Evolutionary conservation across 2,797 vertebrate genomes (phyloP), one percentile per base, ranked within the genome.

Genomic region (Loriculus beryllinus): DNA sequence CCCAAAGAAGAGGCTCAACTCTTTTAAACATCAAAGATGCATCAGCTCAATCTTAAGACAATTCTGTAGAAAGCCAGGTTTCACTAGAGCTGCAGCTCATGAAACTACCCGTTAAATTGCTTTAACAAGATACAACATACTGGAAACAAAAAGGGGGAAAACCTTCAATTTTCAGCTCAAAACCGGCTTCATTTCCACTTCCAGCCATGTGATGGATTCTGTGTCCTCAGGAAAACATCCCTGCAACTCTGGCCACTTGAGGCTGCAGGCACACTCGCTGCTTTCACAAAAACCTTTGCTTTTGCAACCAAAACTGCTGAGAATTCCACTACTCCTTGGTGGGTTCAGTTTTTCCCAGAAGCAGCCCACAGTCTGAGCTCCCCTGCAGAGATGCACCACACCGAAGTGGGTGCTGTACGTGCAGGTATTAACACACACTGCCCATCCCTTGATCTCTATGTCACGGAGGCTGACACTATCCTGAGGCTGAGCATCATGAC

Each of bases 381-480:
- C 8, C 19, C n/a, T 19, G 3, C 52, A 14, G 10, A 35, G 8
- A 57, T 16, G 54, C 54, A 35, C n/a, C 54, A 11, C 54, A 35
- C n/a, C 59, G 16, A 11, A 35, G 9, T 1, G 8, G 35, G 45
- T 12, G 20, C 37, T 14, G 3, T 2, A 7, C 10, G 2, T 1
- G 1, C 21, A 25, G 21, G 7, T 17, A 1, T 12, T 2, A 54
- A 7, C 1, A 28, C 3, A 10, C 8, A 5, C 7, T 9, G 8
- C 16, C 7, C 7, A 6, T 5, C n/a, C 43, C 26, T 14, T 19
- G 54, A 8, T 2, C 15, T 19, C 51, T 2, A 1, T 0, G 16
- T 7, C 26, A 6, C 2, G 1, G 54, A 39, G 40, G 20, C 33
- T 0, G 0, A 8, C 0, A 1, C 28, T 1, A 5, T 5, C 35